A percentile compares a stretch with the other conserved stretches of the same genome.
These are phyloP conservation scores for Lasiurus borealis DNA, from an alignment of 2,113 vertebrate species.

Conservation along the genomic window DNA sequence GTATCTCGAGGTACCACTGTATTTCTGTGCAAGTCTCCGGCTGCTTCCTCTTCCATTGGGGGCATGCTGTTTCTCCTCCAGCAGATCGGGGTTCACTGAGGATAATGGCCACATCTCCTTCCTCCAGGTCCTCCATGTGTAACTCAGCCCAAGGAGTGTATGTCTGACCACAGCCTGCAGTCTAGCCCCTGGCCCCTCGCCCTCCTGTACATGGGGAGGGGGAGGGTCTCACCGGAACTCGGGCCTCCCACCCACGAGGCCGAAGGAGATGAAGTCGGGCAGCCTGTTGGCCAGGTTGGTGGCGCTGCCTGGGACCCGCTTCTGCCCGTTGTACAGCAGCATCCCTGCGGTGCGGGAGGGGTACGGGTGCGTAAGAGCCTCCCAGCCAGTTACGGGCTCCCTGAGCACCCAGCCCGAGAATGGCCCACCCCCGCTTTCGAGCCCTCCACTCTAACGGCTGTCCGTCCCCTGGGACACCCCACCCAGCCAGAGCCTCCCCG, in stretches of 20 bases:
- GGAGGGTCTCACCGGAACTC: conserved; percentile 93
- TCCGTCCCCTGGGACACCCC: neutral
- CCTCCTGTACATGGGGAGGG: rapidly evolving
- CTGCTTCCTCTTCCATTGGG: neutral
- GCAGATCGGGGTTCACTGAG: neutral
- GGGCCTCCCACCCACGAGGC: conserved; percentile 94
- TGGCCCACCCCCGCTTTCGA: neutral
- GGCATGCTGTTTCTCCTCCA: neutral
- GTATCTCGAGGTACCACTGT: too few relatives aligned
- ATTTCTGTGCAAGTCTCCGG: neutral
- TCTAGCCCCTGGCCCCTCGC: neutral
- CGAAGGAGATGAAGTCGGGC: conserved; percentile 96
- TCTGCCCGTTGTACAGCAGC: conserved; percentile 96
- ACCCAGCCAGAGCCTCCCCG: neutral
- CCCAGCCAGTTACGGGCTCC: neutral
- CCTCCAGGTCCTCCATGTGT: too few relatives aligned
- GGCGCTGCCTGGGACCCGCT: conserved; percentile 91
- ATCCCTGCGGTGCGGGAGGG: conserved; percentile 88
- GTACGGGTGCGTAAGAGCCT: conserved; percentile 7
- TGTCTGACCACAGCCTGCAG: neutral
- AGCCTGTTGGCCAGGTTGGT: conserved; percentile 93
- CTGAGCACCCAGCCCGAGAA: neutral
- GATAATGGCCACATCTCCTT: too few relatives aligned
- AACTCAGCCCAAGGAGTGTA: neutral
- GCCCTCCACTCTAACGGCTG: neutral